These are phyloP conservation scores for Hippolais icterina DNA, from an alignment of 2,113 vertebrate genomes.

Conservation along the genomic window DNA sequence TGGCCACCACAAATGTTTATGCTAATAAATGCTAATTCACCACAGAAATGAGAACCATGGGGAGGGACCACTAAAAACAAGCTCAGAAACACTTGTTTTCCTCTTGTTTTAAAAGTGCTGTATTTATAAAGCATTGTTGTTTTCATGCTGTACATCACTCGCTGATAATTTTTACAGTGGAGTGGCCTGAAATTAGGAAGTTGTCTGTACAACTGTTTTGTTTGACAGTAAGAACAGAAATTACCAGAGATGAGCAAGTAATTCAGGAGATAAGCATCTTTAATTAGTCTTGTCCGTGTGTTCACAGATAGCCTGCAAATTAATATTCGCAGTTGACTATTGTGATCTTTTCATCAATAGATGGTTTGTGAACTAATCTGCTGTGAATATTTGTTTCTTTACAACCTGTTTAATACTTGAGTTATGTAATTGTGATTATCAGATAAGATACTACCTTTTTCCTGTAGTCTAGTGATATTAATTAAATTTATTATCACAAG, in stretches of 20 bases:
- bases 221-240: neutral
- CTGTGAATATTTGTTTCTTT: neutral
- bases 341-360: neutral
- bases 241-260: neutral
- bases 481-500: neutral
- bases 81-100: neutral
- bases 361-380: neutral
- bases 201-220: neutral
- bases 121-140: neutral
- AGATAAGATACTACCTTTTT: neutral
- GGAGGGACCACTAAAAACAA: neutral
- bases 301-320: neutral
- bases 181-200: neutral
- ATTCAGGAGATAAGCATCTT: neutral
- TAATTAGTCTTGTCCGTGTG: neutral
- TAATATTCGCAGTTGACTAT: neutral
- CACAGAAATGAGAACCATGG: neutral
- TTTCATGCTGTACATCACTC: neutral
- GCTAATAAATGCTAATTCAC: slow-evolving; percentile 18
- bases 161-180: neutral
- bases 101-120: neutral
- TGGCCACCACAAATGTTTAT: neutral
- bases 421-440: neutral
- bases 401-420: neutral
- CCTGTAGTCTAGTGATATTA: neutral